Evolutionary conservation across 1,140 invertebrate species (phyloP).

Genomic region (Onthophagus taurus): DNA sequence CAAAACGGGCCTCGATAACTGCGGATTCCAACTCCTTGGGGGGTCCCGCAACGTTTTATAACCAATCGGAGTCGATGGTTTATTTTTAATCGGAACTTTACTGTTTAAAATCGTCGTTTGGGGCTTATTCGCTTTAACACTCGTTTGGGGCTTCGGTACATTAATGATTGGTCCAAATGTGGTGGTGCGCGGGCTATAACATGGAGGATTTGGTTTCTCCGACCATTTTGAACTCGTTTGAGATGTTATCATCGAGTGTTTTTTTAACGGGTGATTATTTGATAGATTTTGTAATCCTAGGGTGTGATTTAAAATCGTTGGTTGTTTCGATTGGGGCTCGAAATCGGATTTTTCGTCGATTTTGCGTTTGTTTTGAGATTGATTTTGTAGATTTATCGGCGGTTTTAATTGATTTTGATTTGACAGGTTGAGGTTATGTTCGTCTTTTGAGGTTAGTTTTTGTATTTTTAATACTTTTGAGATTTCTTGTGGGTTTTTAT

Average conservation of each 20-base stretch:
- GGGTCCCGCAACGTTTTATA: slow-evolving; percentile 49
- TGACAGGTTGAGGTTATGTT: too few relatives aligned
- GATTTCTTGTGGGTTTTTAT: too few relatives aligned
- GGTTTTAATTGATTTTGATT: too few relatives aligned
- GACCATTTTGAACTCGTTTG: not conserved
- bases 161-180: slow-evolving; percentile 21
- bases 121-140: not conserved
- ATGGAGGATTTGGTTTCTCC: slow-evolving; percentile 1
- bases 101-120: slow-evolving; percentile 13
- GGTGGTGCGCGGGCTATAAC: slow-evolving; percentile 27
- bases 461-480: too few relatives aligned
- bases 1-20: slow-evolving; percentile 41
- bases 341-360: slow-evolving; percentile 10
- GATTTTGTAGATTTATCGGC: too few relatives aligned
- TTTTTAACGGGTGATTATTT: slow-evolving; percentile 35
- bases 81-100: slow-evolving; percentile 34
- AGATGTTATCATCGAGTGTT: slow-evolving; percentile 28
- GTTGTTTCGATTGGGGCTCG: slow-evolving; percentile 22
- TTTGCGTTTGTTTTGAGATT: slow-evolving; percentile 23
- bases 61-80: slow-evolving; percentile 33
- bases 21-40: slow-evolving; percentile 50
- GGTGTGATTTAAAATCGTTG: slow-evolving; percentile 29
- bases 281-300: slow-evolving; percentile 39
- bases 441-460: too few relatives aligned
- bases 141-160: slow-evolving; percentile 20